Base-by-base conservation (phyloP, 2,113 vertebrate species). In the Notarius quadriscutis region DNA sequence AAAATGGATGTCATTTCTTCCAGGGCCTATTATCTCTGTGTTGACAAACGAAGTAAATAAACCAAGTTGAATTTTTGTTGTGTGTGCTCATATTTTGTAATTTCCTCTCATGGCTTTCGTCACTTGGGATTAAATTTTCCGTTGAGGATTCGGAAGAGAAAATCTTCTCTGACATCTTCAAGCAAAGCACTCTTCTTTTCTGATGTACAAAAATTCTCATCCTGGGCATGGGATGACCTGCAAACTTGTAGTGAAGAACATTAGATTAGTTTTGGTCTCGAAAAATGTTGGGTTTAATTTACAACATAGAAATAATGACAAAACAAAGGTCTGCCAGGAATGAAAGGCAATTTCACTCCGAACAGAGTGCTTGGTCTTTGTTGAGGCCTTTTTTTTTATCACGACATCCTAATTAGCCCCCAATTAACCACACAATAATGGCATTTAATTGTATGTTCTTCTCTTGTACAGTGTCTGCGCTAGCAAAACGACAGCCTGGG, bases 351-450 rank as follows among this genome's bases (percentile, higher is more conserved):
- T 48, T 81, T 71, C 53, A 60, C 25, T 14, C 53, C 12, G 50
- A 41, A 34, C 63, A 30, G 81, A 69, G 14, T 34, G 22, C 50
- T 60, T 58, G 27, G 84, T 15, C 53, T 58, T 84, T 53, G 14
- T 67, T 4, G 18, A 83, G 55, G 30, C 25, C 18, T 69, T 63
- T 80, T 67, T 18, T 89, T 81, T 22, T 67, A 81, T 87, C 53
- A 25, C 53, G 25, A 77, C 17, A 77, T 87, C 78, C 69, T 85
- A 77, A 89, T 79, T 22, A 85, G 74, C 88, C 34, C 87, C 63
- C 72, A 87, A 87, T 90, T 89, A 89, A 83, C 69, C 53, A 87
- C 72, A 88, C 58, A 34, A 77, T 83, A 89, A 89, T 69, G 7
- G 27, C 41, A 17, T 80, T 27, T 85, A 85, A 83, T 90, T 87